phyloP scores from a whole-genome alignment of 2,888 invertebrate species.

The Drosophila neoperkinsi region DNA sequence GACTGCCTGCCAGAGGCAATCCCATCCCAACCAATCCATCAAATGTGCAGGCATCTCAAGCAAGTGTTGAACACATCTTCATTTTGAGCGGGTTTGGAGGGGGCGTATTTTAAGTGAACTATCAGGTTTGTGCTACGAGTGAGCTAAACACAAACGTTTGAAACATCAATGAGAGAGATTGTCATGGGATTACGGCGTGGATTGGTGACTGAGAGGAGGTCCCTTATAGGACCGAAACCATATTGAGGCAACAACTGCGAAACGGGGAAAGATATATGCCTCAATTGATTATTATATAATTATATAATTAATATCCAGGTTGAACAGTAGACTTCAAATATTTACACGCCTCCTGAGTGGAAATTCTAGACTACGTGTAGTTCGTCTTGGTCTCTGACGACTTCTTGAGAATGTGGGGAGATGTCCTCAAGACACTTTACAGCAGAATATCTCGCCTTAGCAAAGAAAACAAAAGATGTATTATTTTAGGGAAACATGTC shows the following conservation, averaged over 20 bases:
- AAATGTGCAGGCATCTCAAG: slow-evolving; percentile 46
- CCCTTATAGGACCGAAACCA: background rate
- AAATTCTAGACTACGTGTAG: too few species aligned
- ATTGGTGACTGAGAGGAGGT: background rate
- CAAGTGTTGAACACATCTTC: slow-evolving; percentile 64
- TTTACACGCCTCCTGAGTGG: too few species aligned
- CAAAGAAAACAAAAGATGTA: too few species aligned
- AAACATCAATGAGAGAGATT: background rate
- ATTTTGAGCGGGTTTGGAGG: slow-evolving; percentile 28
- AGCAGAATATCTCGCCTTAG: too few species aligned
- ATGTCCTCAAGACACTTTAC: too few species aligned
- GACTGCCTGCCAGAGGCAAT: slow-evolving; percentile 15
- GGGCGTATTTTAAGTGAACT: slow-evolving; percentile 21
- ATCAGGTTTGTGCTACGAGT: slow-evolving; percentile 34
- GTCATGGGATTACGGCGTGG: background rate
- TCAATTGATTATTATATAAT: background rate
- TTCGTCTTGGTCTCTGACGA: too few species aligned
- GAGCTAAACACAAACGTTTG: slow-evolving; percentile 2
- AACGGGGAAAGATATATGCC: background rate
- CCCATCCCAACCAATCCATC: slow-evolving; percentile 53
- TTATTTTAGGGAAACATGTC: too few species aligned
- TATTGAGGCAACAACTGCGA: background rate
- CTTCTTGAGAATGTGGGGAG: too few species aligned
- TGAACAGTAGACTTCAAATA: too few species aligned
- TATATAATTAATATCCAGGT: too few species aligned